Evolutionary conservation across 2,113 vertebrate species (phyloP), one percentile per base, ranked within the genome.

Genomic region (Girardinichthys multiradiatus): DNA sequence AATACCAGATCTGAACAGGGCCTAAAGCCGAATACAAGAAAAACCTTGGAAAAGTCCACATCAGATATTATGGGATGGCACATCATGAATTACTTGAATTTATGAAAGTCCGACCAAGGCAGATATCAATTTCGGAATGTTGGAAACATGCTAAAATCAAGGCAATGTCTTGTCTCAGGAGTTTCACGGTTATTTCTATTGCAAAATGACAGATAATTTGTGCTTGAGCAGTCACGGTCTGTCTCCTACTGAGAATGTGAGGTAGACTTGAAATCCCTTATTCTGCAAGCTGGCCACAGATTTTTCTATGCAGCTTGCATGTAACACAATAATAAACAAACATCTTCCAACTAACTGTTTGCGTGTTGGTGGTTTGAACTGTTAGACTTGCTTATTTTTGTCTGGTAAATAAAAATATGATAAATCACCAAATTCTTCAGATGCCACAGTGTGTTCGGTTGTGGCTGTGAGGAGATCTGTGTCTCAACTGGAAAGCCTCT

Each of bases 401-500:
- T 51, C 48, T 51, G 48, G 21, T 24, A 51, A 51, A 51, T 51
- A 51, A n/a, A 54, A 7, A 54, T 54, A 7, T n/a, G 48, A n/a
- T 54, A 54, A n/a, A 24, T 54, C 24, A n/a, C 24, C 24, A 21
- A 54, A 54, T 54, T n/a, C 48, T 54, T 8, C 10, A 12, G 35
- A 5, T 35, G 14, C 31, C 42, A 15, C n/a, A 26, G 24, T 60
- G 54, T 42, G 68, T 61, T 9, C 48, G 54, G 75, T 57, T 62
- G 60, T 66, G 57, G 33, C 54, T 74, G 69, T 57, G 26, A 76
- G n/a, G 26, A 61, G 57, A 63, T 79, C 37, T 68, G 72, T 70
- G 64, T 79, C 66, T 64, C 64, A 64, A 63, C 73, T 67, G 63
- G 39, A 66, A 66, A 77, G 71, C 68, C 70, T 73, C 29, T 28